Evolutionary conservation across 2,888 invertebrate genomes (phyloP).

Genomic region (Scaptomyza cyrtandrae): DNA sequence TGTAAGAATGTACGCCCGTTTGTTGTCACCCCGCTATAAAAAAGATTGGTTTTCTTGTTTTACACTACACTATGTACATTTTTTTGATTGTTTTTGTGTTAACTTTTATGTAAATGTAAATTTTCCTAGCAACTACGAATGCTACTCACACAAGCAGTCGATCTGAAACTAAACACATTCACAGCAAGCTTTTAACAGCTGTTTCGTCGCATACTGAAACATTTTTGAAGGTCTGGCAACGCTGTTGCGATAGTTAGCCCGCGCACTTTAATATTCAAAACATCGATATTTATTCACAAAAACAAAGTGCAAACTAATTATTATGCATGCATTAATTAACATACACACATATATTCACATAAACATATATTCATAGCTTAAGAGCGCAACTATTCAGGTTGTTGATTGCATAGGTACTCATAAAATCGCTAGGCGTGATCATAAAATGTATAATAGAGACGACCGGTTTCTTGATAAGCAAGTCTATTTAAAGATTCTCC

Average conservation of each 20-base stretch:
- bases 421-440: background rate
- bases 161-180: constrained; percentile 55
- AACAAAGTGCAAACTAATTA: background rate
- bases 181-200: constrained; percentile 56
- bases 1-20: constrained; percentile 44
- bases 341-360: background rate
- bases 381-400: background rate
- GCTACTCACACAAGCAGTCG: constrained; percentile 55
- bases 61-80: constrained; percentile 61
- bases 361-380: background rate
- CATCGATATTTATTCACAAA: background rate
- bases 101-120: constrained; percentile 62
- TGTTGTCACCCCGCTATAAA: constrained; percentile 36
- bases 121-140: constrained; percentile 63
- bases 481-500: constrained; percentile 16
- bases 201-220: constrained; percentile 34
- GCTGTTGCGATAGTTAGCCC: constrained; percentile 8
- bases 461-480: constrained; percentile 64
- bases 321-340: background rate
- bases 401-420: background rate
- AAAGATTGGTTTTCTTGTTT: constrained; percentile 28
- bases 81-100: constrained; percentile 51
- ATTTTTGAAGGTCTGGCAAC: constrained; percentile 13
- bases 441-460: constrained; percentile 17
- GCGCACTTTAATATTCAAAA: constrained; percentile 22